Evolutionary conservation across 53 echinoderm and acorn worm species (phyloP).

Genomic region (Astropecten irregularis): DNA sequence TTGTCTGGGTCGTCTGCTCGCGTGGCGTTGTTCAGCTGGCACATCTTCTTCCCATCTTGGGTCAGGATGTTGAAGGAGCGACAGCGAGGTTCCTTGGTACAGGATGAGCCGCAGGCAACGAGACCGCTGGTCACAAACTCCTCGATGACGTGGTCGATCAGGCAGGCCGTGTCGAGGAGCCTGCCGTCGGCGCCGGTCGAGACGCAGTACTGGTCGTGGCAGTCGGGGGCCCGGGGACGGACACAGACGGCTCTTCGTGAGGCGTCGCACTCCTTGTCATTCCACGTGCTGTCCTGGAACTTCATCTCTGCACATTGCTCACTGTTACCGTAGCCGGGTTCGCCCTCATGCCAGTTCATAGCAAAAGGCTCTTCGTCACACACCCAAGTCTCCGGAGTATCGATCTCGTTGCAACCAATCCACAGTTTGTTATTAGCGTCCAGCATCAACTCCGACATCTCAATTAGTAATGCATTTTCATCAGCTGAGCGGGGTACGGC

Average conservation of each 20-base stretch:
- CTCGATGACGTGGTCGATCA: slow-evolving; percentile 1
- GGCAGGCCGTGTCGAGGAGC: neutral
- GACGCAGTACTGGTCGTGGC: neutral
- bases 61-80: slow-evolving; percentile 11
- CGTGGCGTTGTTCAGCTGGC: slow-evolving; percentile 7
- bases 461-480: neutral
- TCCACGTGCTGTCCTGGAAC: neutral
- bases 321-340: neutral
- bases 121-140: neutral
- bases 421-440: neutral
- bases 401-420: slow-evolving; percentile 15
- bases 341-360: neutral
- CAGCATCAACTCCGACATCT: neutral
- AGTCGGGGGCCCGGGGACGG: neutral
- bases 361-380: neutral
- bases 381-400: neutral
- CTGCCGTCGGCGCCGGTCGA: neutral
- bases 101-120: neutral
- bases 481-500: neutral
- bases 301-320: neutral
- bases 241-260: neutral
- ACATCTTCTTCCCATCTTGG: neutral
- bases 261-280: neutral
- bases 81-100: neutral
- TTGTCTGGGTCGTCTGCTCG: neutral